A percentile compares a stretch with the other conserved stretches of the same genome.
These are phyloP conservation scores for Pangasius mekongensis DNA, from an alignment of 2,797 vertebrate genomes.

Conservation along the genomic window DNA sequence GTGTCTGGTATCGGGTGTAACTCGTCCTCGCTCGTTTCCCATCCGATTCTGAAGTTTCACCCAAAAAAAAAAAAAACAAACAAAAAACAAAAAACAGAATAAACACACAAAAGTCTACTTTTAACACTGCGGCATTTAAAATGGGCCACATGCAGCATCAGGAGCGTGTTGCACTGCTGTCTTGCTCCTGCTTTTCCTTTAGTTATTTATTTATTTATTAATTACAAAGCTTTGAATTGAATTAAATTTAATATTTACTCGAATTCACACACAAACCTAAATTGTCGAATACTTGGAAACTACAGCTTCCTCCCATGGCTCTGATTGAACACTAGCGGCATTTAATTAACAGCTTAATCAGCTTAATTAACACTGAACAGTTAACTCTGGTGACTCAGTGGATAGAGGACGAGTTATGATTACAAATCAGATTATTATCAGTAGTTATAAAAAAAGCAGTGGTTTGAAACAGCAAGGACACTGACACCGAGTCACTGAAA, in stretches of 20 bases:
- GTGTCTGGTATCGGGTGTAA: constrained; percentile 85
- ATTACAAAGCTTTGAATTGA: background rate
- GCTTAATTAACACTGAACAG: too few relatives aligned
- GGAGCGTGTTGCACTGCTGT: background rate
- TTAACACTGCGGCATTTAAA: background rate
- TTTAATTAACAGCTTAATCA: background rate
- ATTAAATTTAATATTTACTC: background rate
- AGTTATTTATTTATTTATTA: too few relatives aligned
- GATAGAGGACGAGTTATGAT: background rate
- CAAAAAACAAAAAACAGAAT: background rate
- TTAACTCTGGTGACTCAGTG: background rate
- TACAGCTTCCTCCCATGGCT: background rate
- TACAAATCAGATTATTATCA: too few relatives aligned
- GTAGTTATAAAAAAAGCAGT: background rate
- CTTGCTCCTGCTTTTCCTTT: background rate
- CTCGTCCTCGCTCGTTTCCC: constrained; percentile 84
- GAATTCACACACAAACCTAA: background rate
- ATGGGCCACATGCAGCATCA: background rate
- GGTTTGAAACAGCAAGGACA: background rate
- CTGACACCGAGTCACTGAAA: background rate
- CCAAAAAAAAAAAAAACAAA: constrained; percentile 26
- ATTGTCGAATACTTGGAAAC: too few relatives aligned
- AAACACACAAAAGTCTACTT: background rate
- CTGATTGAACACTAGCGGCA: too few relatives aligned
- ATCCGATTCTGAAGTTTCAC: constrained; percentile 74